phyloP scores from a whole-genome alignment of 2,113 vertebrate genomes.

The Macroglossus sobrinus region DNA sequence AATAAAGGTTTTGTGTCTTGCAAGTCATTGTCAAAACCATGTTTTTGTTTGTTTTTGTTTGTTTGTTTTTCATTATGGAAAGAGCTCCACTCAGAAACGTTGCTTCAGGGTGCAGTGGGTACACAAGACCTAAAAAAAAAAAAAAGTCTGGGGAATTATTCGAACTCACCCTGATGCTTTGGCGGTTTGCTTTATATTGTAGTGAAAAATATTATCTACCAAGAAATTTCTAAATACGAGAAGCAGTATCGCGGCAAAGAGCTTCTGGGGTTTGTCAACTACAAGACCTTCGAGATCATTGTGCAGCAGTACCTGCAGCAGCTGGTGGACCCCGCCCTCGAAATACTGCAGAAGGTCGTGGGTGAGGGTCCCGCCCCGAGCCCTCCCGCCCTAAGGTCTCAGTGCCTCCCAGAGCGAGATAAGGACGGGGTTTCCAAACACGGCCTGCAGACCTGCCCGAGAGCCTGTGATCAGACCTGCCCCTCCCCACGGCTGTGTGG shows the following conservation, averaged over 20 bases:
- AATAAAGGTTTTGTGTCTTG: background rate
- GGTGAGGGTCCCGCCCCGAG: slow-evolving; percentile 51
- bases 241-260: slow-evolving; percentile 84
- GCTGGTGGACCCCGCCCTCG: slow-evolving; percentile 82
- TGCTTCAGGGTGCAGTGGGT: background rate
- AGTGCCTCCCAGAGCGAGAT: accelerated
- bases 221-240: slow-evolving; percentile 79
- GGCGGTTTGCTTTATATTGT: background rate
- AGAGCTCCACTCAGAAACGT: background rate
- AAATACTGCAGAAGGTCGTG: slow-evolving; percentile 72
- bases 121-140: background rate
- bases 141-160: background rate
- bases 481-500: accelerated
- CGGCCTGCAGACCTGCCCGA: too few relatives aligned
- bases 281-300: slow-evolving; percentile 85
- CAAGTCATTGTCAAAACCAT: background rate
- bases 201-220: slow-evolving; percentile 76
- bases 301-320: slow-evolving; percentile 80
- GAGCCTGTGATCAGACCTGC: too few relatives aligned
- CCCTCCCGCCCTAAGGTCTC: too few relatives aligned
- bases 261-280: slow-evolving; percentile 87
- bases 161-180: background rate
- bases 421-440: accelerated
- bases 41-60: background rate
- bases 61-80: background rate